A percentile compares a stretch with the other conserved stretches of the same genome.
These are phyloP conservation scores for human (Homo sapiens) DNA, from an alignment of 2,113 vertebrate genomes.

Conservation along the genomic window DNA sequence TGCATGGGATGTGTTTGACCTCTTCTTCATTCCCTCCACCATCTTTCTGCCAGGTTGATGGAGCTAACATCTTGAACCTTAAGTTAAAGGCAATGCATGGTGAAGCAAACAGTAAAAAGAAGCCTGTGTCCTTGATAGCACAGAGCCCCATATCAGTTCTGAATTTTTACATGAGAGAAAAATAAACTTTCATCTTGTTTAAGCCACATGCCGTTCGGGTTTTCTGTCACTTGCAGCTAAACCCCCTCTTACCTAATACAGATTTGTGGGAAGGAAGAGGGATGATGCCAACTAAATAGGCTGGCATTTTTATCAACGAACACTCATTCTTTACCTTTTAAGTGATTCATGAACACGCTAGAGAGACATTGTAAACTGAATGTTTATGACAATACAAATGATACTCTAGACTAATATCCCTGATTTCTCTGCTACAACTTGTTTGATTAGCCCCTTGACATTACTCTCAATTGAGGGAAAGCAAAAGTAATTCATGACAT, in stretches of 20 bases:
- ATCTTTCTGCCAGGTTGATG: background rate
- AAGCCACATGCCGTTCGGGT: background rate
- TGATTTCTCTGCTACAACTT: slow-evolving; percentile 81
- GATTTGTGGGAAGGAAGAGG: background rate
- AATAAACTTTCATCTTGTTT: background rate
- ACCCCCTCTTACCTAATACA: background rate
- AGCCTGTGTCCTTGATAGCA: background rate
- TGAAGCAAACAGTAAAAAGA: background rate
- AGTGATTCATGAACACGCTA: slow-evolving; percentile 73
- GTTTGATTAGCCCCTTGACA: slow-evolving; percentile 84
- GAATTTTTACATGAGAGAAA: background rate
- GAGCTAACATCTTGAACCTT: background rate
- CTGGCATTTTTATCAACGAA: slow-evolving; percentile 73
- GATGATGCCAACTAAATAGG: background rate
- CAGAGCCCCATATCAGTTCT: background rate
- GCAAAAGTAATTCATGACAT: slow-evolving; percentile 82
- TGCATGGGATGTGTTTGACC: background rate
- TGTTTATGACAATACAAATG: slow-evolving; percentile 82
- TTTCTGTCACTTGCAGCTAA: slow-evolving; percentile 21
- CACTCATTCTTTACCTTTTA: slow-evolving; percentile 79
- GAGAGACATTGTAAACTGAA: slow-evolving; percentile 75
- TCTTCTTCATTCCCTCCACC: background rate
- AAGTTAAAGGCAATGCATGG: background rate
- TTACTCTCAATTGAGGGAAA: slow-evolving; percentile 80
- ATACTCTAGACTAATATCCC: slow-evolving; percentile 79